Conservation (phyloP, 1,140 invertebrate genomes). For the Eupristina koningsbergeri region DNA sequence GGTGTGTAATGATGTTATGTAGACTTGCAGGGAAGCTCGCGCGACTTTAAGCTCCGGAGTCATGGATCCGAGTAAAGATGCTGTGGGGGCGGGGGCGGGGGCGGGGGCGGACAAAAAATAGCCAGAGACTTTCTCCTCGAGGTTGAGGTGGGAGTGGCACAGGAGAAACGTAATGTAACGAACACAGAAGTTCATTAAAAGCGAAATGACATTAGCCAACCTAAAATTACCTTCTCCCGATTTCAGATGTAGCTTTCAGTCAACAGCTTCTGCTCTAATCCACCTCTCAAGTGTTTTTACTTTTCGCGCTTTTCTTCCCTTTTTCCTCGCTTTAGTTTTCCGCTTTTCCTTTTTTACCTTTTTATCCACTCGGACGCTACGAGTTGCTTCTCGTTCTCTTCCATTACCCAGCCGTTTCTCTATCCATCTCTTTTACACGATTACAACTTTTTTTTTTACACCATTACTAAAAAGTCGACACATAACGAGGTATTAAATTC, state of each 20-base stretch:
- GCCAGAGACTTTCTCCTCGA: slow-evolving; percentile 2
- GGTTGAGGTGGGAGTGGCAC: slow-evolving; percentile 54
- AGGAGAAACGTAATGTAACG: slow-evolving; percentile 71
- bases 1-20: background rate
- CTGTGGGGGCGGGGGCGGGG: slow-evolving; percentile 35
- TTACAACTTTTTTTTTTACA: slow-evolving; percentile 6
- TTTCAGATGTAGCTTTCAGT: slow-evolving; percentile 53
- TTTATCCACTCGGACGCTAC: background rate
- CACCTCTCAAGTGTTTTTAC: slow-evolving; percentile 50
- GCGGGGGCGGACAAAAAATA: slow-evolving; percentile 25
- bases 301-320: slow-evolving; percentile 50
- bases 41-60: background rate
- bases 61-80: slow-evolving; percentile 37
- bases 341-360: slow-evolving; percentile 33
- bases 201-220: slow-evolving; percentile 73
- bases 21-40: background rate
- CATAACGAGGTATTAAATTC: no score
- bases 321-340: slow-evolving; percentile 46
- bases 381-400: background rate
- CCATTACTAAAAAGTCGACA: background rate
- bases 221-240: slow-evolving; percentile 70
- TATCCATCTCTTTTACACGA: slow-evolving; percentile 22
- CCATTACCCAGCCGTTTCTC: background rate
- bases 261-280: slow-evolving; percentile 53
- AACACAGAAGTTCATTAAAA: slow-evolving; percentile 74